Evolutionary conservation across 2,888 invertebrate genomes (phyloP).

Genomic region (Patella caerulea): DNA sequence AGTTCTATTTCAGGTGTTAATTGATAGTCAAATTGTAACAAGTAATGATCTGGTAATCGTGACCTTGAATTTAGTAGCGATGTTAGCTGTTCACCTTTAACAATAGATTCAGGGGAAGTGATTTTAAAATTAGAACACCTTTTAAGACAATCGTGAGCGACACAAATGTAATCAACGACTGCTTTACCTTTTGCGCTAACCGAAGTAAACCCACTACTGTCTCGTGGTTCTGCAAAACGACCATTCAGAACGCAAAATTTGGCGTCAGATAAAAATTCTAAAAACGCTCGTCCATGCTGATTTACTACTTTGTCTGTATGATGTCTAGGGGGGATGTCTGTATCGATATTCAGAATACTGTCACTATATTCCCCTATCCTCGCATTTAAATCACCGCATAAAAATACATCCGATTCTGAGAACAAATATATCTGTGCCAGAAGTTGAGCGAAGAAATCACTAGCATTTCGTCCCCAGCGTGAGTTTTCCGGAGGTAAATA

Average conservation of each 20-base stretch:
- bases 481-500: not conserved
- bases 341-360: not conserved
- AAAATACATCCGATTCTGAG: not conserved
- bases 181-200: not conserved
- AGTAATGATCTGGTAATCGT: not conserved
- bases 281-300: not conserved
- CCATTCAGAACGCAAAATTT: not conserved
- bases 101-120: not conserved
- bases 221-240: not conserved
- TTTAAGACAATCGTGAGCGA: not conserved
- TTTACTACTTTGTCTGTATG: not conserved
- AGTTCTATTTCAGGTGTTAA: not conserved
- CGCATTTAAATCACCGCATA: not conserved
- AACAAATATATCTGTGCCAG: not conserved
- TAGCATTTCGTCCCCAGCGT: conserved; percentile 2
- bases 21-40: not conserved
- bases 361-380: not conserved
- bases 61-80: not conserved
- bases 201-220: not conserved
- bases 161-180: not conserved
- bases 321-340: not conserved
- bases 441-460: not conserved
- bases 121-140: not conserved
- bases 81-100: not conserved
- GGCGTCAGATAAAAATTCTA: not conserved